Evolutionary conservation across 2,797 vertebrate genomes (phyloP).

Genomic region (Sebastes melanostomus): DNA sequence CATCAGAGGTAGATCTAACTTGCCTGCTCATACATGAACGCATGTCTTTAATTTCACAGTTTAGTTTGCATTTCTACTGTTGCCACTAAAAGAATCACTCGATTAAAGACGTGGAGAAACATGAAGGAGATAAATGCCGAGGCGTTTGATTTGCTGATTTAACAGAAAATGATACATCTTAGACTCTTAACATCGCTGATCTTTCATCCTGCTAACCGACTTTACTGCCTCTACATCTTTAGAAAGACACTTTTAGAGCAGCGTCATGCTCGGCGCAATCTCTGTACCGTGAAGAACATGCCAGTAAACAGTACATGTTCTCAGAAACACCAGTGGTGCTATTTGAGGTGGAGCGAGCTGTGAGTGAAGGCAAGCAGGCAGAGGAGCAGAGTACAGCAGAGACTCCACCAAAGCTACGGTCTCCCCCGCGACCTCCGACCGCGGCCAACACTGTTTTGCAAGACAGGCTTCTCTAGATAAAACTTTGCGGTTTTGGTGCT

Average conservation of each 20-base stretch:
- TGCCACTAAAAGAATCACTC: neutral
- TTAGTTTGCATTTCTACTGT: neutral
- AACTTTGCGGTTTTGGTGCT: too few relatives aligned
- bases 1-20: neutral
- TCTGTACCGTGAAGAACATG: neutral
- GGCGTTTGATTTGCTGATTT: slow-evolving; percentile 6
- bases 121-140: neutral
- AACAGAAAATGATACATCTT: neutral
- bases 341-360: too few relatives aligned
- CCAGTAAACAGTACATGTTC: neutral
- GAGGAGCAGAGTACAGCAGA: too few relatives aligned
- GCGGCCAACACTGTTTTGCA: accelerated
- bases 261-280: neutral
- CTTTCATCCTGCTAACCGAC: neutral
- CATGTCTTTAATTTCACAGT: slow-evolving; percentile 1
- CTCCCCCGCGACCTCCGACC: too few relatives aligned
- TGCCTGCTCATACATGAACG: neutral
- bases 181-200: neutral
- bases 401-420: too few relatives aligned
- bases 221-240: neutral
- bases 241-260: neutral
- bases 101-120: neutral
- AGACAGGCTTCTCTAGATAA: too few relatives aligned
- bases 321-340: neutral
- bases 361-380: too few relatives aligned